Evolutionary conservation across 2,113 vertebrate species (phyloP), one percentile per base, ranked within the genome.

Genomic region (Pseudopipra pipra): DNA sequence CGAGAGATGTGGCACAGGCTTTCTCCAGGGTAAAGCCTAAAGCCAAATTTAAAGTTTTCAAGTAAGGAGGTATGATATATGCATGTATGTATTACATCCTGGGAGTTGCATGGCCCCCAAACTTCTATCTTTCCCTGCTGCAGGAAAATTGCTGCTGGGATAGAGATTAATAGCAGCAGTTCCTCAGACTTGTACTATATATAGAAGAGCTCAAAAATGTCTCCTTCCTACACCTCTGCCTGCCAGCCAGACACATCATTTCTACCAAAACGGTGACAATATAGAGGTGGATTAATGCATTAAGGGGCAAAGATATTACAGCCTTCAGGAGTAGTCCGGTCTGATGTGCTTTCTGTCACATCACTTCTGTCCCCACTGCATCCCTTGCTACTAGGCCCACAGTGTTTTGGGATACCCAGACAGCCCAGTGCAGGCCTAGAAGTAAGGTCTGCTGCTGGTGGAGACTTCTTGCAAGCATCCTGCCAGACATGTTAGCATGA

Each of bases 391-490:
- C 30, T 56, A 55, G 22, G 9, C 14, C 41, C 13, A 14, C 37
- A 37, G 39, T 0, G 0, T 33, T 5, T 31, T 46, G n/a, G 21
- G 27, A 5, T 58, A 22, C 27, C 37, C 47, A 49, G 2, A 43
- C 21, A 78, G 14, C 15, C 16, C 0, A 0, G 0, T 24, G 14
- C 0, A 0, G 55, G n/a, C 4, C 46, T 75, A 16, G 14, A 28
- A 63, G 33, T 28, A 33, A 49, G 24, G 9, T 41, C 63, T 46
- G 39, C 25, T 47, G 9, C 68, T 47, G 41, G 9, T 35, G 27
- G 46, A 81, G 31, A 21, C 43, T 61, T 28, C 31, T 47, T 66
- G 31, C 31, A 55, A 44, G 18, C 19, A 12, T n/a, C 80, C 61
- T 89, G 30, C 21, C 41, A 56, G 25, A 35, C 5, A 5, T 12